Evolutionary conservation across 2,113 vertebrate species (phyloP).

Genomic region (Chloebia gouldiae): DNA sequence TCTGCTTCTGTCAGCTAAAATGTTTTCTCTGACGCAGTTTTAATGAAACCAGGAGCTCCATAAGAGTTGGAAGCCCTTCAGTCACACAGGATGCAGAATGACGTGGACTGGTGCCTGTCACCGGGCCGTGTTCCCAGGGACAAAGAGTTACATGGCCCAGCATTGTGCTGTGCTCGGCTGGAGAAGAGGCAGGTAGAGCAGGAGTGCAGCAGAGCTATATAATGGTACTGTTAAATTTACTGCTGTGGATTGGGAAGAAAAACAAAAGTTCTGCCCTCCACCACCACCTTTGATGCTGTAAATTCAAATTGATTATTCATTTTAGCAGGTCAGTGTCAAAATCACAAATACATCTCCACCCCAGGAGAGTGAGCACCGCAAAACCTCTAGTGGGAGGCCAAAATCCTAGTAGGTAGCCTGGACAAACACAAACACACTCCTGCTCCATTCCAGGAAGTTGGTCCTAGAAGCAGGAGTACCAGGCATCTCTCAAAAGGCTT

Average conservation of each 20-base stretch:
- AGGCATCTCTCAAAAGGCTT: background rate
- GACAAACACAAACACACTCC: background rate
- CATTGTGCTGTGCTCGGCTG: background rate
- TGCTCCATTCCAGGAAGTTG: background rate
- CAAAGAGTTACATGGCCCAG: rapidly evolving
- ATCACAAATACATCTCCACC: background rate
- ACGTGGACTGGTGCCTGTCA: background rate
- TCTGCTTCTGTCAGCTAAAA: background rate
- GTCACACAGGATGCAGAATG: background rate
- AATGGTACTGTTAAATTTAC: background rate
- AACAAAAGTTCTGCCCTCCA: background rate
- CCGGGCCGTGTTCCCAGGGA: rapidly evolving
- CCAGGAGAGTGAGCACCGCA: background rate
- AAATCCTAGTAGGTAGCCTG: background rate
- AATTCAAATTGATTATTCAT: background rate
- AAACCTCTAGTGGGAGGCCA: background rate
- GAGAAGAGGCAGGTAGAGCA: background rate
- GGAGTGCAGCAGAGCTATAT: background rate
- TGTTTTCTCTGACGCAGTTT: background rate
- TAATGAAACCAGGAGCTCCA: background rate
- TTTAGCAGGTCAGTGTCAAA: background rate
- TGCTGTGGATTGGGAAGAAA: background rate
- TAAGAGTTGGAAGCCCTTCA: background rate
- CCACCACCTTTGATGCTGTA: background rate
- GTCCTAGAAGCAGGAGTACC: background rate